Evolutionary conservation across 2,888 invertebrate species (phyloP), one percentile per base, ranked within the genome.

Genomic region (Agonopterix heracliana): DNA sequence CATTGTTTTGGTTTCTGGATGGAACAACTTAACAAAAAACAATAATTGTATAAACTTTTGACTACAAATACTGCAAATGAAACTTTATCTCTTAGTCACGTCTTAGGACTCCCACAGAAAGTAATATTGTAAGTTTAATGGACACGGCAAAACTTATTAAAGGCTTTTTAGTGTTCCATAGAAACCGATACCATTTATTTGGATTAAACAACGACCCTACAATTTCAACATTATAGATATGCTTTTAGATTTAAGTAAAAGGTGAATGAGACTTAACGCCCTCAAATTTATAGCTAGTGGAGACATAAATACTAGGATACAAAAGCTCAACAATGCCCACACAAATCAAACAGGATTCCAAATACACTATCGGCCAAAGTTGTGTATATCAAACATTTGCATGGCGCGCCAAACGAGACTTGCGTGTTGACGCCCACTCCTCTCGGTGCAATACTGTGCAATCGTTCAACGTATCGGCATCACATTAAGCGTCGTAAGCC

Each of bases 381-480:
- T 71, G 67, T 72, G 71, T 75, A 72, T 73, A 66, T 68, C 68
- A 71, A 75, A 75, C 75, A 83, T 84, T 84, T 79, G 84, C 83
- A 82, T 84, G 74, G 71, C 63, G 64, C 69, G 59, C 62, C 74
- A 66, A 66, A 71, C 72, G 73, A 74, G 73, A 70, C 66, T 81
- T 80, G 85, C 84, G 84, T 85, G 85, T 81, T 60, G 68, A 67
- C 85, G 82, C 85, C 85, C 85, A 86, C 84, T 70, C 64, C 49
- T 49, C 54, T 49, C 54, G 52, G 80, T 77, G 77, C 82, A 78
- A 74, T 77, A 75, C 78, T 71, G 45, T 44, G 26, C 81, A 80
- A 83, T 85, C 85, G 70, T 64, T 62, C 71, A 66, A 71, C 76
- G 73, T 82, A 85, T 85, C 85, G 69, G 81, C 82, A 80, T 81